Evolutionary conservation across 2,113 vertebrate genomes (phyloP), one percentile per base, ranked within the genome.

Genomic region (Myiopsitta monachus): DNA sequence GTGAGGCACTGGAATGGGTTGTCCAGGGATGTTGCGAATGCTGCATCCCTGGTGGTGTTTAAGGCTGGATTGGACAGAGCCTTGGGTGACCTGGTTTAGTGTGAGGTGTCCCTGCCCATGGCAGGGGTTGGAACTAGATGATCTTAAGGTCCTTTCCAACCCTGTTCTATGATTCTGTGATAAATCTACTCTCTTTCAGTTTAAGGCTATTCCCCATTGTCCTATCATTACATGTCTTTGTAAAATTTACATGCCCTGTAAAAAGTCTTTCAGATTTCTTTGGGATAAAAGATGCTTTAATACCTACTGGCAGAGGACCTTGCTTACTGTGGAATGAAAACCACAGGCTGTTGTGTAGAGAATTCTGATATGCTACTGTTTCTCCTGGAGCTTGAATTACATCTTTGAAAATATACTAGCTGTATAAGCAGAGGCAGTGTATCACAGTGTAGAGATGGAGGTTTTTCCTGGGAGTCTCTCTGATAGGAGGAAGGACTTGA

Each of bases 321-420:
- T 4, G 4, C 21, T 88, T 79, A 28, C 1, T 47, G 14, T n/a
- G 6, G 38, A 41, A 33, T 10, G 41, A 76, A 64, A 44, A 5
- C 6, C 10, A 11, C 3, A 2, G 6, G 2, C 15, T 46, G 23
- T 39, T 2, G 2, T 14, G 4, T 36, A 51, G 11, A 1, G 2
- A 86, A 62, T 8, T 26, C 21, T 14, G 36, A 28, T 13, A 22
- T 22, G 39, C 17, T 44, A 5, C 55, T 22, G 14, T 63, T 27
- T 82, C 31, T 75, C 13, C 9, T 18, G 44, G n/a, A 84, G 49
- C 38, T 51, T 33, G 31, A 75, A 54, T 46, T 43, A 39, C 22
- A 7, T 44, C 49, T 78, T 41, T 49, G 38, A 87, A 67, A 33
- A n/a, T 17, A 31, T 21, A 63, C 16, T 10, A 62, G 8, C 28